Evolutionary conservation across 2,888 invertebrate species (phyloP), one percentile per base, ranked within the genome.

Genomic region (Nomada ferruginata): DNA sequence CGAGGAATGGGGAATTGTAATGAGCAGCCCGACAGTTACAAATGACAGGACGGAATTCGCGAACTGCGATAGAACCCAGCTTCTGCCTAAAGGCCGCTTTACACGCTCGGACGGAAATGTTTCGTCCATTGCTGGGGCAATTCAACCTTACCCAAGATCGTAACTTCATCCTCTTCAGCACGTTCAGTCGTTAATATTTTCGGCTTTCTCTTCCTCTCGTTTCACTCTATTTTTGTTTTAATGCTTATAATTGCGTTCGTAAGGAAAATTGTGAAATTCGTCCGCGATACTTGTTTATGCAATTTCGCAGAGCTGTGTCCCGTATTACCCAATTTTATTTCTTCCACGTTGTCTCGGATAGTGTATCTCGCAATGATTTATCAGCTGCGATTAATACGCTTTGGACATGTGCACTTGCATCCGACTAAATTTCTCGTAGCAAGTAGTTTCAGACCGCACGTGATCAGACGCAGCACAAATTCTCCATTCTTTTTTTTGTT

Each of bases 1-100:
- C 91, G 91, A 92, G 92, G 93, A 93, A 93, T 92, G 93, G 93
- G 93, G 93, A 93, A 93, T 93, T 93, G 93, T 93, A 93, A 93
- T 93, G 93, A 93, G 93, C 93, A 93, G 91, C 91, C 92, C 90
- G 93, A 93, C 93, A 93, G 93, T 93, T 93, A 93, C 93, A 93
- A 93, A 93, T 93, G 93, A 93, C 93, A 93, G 93, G 93, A 93
- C 92, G 93, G 93, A 93, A 93, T 93, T 93, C 93, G 93, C 93
- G 93, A 92, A 91, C 92, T 92, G 91, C 92, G 93, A 92, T 93
- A 92, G 92, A 91, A 92, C 89, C 91, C 91, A 90, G 91, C 89
- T 88, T 90, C 90, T 90, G 91, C 91, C 91, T 92, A 92, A 92
- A 93, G 92, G 90, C 91, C 91, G 92, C 89, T 92, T 92, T 90